Percentiles rank a stretch among this genome's conserved stretches.
phyloP scores from a whole-genome alignment of 2,113 vertebrate species.

The Chiloscyllium plagiosum region DNA sequence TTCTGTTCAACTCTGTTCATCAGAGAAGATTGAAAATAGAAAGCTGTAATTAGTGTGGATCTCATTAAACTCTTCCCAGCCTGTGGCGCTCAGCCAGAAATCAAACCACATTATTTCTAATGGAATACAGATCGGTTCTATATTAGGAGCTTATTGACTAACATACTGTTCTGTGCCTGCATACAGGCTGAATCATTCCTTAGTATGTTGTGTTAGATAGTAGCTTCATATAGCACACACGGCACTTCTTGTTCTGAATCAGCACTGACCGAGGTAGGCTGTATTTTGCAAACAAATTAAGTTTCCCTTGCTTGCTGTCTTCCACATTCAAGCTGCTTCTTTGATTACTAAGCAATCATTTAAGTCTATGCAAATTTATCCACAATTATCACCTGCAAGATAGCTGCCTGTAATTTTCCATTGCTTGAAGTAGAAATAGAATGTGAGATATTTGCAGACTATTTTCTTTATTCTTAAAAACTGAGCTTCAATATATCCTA shows the following conservation, averaged over 20 bases:
- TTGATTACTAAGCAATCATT: background rate
- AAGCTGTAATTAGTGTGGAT: conserved; percentile 75
- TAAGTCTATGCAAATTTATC: background rate
- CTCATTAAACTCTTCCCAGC: conserved; percentile 62
- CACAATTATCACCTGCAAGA: background rate
- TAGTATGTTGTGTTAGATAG: background rate
- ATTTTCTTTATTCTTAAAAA: background rate
- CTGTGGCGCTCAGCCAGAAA: conserved; percentile 28
- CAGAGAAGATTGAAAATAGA: conserved; percentile 55
- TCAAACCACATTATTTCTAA: conserved; percentile 35
- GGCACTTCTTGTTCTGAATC: background rate
- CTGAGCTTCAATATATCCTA: background rate
- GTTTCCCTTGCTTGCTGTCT: background rate
- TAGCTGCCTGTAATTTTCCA: background rate
- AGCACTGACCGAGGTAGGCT: background rate
- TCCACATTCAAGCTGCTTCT: background rate
- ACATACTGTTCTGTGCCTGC: background rate
- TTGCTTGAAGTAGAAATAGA: background rate
- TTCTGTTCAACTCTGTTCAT: conserved; percentile 47
- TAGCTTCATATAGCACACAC: background rate
- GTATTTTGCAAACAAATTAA: background rate
- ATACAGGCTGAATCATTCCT: background rate
- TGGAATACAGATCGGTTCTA: conserved; percentile 14
- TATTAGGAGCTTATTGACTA: conserved; percentile 23
- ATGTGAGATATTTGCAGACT: background rate